These are phyloP conservation scores for Phasianus colchicus DNA, from an alignment of 2,113 vertebrate species.

Conservation along the genomic window DNA sequence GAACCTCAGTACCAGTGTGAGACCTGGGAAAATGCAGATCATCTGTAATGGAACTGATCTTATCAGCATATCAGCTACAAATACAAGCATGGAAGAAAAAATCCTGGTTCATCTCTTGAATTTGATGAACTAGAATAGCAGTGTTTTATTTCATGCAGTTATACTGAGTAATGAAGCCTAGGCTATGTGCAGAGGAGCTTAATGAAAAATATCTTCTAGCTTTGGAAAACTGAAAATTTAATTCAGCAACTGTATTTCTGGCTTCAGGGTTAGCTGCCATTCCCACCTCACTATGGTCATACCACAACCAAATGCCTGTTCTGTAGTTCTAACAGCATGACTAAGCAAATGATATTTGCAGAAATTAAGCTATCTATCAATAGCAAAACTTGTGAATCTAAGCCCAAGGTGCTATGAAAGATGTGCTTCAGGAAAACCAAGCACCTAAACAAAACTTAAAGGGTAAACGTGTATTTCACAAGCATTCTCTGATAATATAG, in stretches of 20 bases:
- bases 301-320: background rate
- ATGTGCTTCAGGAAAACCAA: background rate
- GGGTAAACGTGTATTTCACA: background rate
- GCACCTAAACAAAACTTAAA: background rate
- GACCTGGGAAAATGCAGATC: background rate
- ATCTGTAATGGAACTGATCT: rapidly evolving
- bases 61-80: background rate
- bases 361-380: background rate
- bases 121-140: background rate
- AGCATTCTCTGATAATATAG: background rate
- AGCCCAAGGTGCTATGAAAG: background rate
- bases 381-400: background rate
- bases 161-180: background rate
- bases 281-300: background rate
- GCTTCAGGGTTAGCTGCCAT: background rate
- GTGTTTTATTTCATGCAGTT: background rate
- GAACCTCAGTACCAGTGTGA: background rate
- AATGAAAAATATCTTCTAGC: background rate
- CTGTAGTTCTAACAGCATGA: background rate
- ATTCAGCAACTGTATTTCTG: background rate
- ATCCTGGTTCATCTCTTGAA: background rate
- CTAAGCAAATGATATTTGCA: background rate
- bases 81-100: background rate
- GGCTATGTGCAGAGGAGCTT: background rate
- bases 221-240: background rate